Conservation (phyloP, 2,888 invertebrate genomes). For the Augochlorella aurata region DNA sequence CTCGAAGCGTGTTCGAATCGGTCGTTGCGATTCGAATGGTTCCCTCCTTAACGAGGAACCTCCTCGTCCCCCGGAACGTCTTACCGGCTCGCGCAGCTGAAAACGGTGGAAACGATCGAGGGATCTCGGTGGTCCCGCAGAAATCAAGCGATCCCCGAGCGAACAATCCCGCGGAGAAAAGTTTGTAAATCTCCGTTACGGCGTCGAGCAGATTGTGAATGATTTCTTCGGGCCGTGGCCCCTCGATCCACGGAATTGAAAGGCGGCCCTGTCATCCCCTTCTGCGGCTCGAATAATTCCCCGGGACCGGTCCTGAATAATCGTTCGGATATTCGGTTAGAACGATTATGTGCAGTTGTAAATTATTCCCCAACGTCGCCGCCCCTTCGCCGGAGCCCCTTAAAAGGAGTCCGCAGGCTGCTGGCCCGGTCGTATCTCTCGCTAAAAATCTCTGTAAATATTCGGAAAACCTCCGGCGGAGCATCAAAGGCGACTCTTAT, state of each 20-base stretch:
- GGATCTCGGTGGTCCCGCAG: too few relatives aligned
- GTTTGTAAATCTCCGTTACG: neutral
- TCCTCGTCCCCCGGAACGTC: neutral
- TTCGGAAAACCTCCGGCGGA: neutral
- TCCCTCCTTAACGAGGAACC: too few relatives aligned
- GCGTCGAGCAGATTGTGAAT: slow-evolving; percentile 5
- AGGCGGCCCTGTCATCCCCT: slow-evolving; percentile 15
- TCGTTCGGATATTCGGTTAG: slow-evolving; percentile 29
- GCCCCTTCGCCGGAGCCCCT: neutral
- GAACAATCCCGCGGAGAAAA: neutral
- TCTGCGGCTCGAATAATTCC: slow-evolving; percentile 22
- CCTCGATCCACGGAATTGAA: slow-evolving; percentile 23
- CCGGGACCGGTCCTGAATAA: slow-evolving; percentile 32
- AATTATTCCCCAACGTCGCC: slow-evolving; percentile 19
- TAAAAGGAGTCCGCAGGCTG: neutral
- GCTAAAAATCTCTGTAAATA: slow-evolving; percentile 6
- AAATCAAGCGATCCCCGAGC: neutral
- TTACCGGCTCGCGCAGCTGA: neutral
- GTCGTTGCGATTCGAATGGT: too few relatives aligned
- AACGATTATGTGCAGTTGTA: slow-evolving; percentile 28
- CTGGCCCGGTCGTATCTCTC: neutral
- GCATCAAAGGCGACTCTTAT: neutral
- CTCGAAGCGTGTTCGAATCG: too few relatives aligned
- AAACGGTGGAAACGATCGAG: neutral
- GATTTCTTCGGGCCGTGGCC: neutral